Percentiles rank a stretch among this genome's conserved stretches.
Conservation (phyloP, 30 jellyfish, hydroid and myxozoan genomes). For the Chrysaora quinquecirrha region DNA sequence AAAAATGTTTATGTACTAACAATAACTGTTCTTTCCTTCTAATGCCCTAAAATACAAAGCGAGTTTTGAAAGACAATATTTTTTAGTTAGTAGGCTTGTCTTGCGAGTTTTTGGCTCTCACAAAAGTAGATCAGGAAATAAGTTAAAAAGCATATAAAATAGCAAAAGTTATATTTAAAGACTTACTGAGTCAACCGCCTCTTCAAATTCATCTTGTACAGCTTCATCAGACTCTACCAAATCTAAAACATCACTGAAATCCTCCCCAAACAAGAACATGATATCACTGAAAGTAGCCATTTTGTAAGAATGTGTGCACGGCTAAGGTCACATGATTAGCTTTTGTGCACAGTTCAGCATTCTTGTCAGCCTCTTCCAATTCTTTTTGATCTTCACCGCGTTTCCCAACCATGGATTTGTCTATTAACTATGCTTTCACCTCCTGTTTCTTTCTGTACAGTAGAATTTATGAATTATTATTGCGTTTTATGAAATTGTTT, state of each 20-base stretch:
- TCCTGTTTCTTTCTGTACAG: too few species aligned
- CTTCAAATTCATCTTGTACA: conserved; percentile 37
- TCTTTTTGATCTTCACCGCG: conserved; percentile 22
- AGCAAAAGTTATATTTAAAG: not conserved
- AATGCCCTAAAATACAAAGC: too few species aligned
- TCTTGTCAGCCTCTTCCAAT: not conserved
- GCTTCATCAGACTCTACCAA: conserved; percentile 31
- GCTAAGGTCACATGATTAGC: conserved; percentile 45
- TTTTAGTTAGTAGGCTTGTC: too few species aligned
- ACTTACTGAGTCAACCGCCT: conserved; percentile 50
- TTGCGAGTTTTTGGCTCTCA: too few species aligned
- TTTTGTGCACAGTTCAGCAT: conserved; percentile 15
- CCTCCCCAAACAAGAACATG: conserved; percentile 30
- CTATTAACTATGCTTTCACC: conserved; percentile 27
- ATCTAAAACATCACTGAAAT: conserved; percentile 52
- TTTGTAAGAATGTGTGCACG: conserved; percentile 40
- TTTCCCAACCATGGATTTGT: conserved; percentile 22
- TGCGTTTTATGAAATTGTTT: too few species aligned
- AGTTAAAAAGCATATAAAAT: too few species aligned
- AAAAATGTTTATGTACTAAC: too few species aligned
- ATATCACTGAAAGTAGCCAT: conserved; percentile 24
- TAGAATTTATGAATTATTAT: too few species aligned
- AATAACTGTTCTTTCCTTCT: too few species aligned
- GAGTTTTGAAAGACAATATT: too few species aligned
- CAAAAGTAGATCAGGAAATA: too few species aligned